Evolutionary conservation across 2,888 invertebrate species (phyloP).

Genomic region (Drosophila phalerata): DNA sequence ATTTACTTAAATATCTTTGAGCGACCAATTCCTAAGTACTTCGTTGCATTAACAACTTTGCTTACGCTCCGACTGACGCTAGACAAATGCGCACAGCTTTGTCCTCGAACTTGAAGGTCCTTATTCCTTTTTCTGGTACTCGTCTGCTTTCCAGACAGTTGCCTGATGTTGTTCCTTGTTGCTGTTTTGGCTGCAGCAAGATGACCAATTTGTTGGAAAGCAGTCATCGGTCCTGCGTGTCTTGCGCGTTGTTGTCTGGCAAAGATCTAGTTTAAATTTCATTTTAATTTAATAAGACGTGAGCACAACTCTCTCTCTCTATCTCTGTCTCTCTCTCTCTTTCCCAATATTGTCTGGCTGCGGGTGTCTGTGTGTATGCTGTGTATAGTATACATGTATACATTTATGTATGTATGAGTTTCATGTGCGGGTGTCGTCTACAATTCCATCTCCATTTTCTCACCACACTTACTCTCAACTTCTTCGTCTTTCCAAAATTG

Average conservation of each 20-base stretch:
- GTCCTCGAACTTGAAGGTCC: slow-evolving; percentile 50
- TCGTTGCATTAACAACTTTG: slow-evolving; percentile 63
- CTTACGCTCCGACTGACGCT: slow-evolving; percentile 74
- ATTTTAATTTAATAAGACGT: slow-evolving; percentile 74
- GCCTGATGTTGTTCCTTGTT: slow-evolving; percentile 18
- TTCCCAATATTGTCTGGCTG: not conserved
- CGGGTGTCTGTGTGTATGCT: not conserved
- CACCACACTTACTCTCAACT: slow-evolving; percentile 2
- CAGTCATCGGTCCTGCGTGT: slow-evolving; percentile 10
- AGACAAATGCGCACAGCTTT: slow-evolving; percentile 72
- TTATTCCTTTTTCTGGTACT: slow-evolving; percentile 8
- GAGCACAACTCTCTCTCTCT: slow-evolving; percentile 8
- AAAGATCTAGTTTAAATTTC: slow-evolving; percentile 77
- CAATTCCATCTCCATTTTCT: slow-evolving; percentile 8
- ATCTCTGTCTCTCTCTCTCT: not conserved
- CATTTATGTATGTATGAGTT: not conserved
- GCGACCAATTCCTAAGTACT: slow-evolving; percentile 75
- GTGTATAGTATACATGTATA: not conserved
- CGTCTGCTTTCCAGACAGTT: slow-evolving; percentile 14
- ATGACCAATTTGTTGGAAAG: slow-evolving; percentile 52
- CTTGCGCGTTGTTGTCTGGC: slow-evolving; percentile 25
- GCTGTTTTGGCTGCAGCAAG: slow-evolving; percentile 20
- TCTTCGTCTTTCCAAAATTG: slow-evolving; percentile 12
- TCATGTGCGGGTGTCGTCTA: not conserved
- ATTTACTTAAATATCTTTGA: slow-evolving; percentile 77